Percentiles rank a stretch among this genome's conserved stretches.
Evolutionary conservation across 2,797 vertebrate genomes (phyloP).

Genomic region (Benthosema pterotum): DNA sequence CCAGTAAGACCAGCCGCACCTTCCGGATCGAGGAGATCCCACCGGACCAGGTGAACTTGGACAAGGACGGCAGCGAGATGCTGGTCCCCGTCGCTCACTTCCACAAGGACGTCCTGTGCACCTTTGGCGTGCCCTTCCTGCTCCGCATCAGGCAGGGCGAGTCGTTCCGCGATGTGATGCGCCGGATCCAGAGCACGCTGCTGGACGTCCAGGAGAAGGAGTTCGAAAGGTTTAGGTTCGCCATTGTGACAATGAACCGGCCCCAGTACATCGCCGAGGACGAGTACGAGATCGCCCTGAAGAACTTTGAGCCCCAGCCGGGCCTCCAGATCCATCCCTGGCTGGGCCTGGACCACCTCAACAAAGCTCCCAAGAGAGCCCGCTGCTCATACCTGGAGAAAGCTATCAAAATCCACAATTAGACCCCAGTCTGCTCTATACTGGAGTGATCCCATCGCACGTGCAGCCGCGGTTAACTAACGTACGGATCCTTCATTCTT

Average conservation of each 20-base stretch:
- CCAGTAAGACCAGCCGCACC: slow-evolving; percentile 93
- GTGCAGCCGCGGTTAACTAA: slow-evolving; percentile 7
- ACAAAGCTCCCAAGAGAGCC: slow-evolving; percentile 99
- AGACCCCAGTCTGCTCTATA: slow-evolving; percentile 68
- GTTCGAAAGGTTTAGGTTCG: slow-evolving; percentile 99
- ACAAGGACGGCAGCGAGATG: slow-evolving; percentile 98
- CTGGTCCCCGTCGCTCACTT: slow-evolving; percentile 98
- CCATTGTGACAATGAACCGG: slow-evolving; percentile 99
- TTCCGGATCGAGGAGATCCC: slow-evolving; percentile 99
- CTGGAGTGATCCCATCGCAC: too few relatives aligned
- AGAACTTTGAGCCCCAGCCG: slow-evolving; percentile 99
- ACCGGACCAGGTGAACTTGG: slow-evolving; percentile 97
- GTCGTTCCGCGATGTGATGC: slow-evolving; percentile 98
- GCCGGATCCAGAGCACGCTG: slow-evolving; percentile 96
- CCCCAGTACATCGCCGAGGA: slow-evolving; percentile 99
- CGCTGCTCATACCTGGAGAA: slow-evolving; percentile 99
- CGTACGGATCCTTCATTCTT: slow-evolving; percentile 42
- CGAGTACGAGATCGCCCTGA: slow-evolving; percentile 98
- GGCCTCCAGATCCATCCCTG: slow-evolving; percentile 94
- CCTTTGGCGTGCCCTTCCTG: slow-evolving; percentile 97
- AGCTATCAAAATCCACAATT: slow-evolving; percentile 99
- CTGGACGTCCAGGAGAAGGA: slow-evolving; percentile 99
- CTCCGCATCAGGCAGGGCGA: slow-evolving; percentile 98
- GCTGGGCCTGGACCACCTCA: slow-evolving; percentile 99
- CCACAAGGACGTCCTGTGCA: slow-evolving; percentile 99